Percentiles rank a stretch among this genome's conserved stretches.
These are phyloP conservation scores for Hystrix brachyura DNA, from an alignment of 2,113 vertebrate species.

Conservation along the genomic window DNA sequence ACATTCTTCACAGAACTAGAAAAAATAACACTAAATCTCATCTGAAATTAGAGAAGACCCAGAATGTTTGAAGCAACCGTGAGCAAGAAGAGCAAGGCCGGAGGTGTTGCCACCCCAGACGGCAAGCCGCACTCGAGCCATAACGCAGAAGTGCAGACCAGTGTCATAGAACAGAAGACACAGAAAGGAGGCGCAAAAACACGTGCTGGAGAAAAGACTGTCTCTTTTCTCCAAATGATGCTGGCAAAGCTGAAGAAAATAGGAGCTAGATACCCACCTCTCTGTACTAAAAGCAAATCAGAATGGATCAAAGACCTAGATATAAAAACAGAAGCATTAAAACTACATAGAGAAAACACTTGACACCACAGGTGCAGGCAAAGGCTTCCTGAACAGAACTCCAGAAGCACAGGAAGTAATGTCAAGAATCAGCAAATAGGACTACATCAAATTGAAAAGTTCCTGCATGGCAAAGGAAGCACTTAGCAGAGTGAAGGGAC, in stretches of 20 bases:
- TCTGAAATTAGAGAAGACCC: background rate
- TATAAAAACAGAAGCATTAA: background rate
- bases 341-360: background rate
- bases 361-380: background rate
- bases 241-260: background rate
- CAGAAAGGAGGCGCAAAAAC: background rate
- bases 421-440: background rate
- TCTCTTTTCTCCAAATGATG: background rate
- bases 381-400: background rate
- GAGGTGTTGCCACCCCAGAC: background rate
- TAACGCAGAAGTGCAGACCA: background rate
- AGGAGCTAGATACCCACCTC: background rate
- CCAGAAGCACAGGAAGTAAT: background rate
- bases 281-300: background rate
- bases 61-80: background rate
- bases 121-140: background rate
- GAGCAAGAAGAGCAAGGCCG: background rate
- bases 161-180: background rate
- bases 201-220: background rate
- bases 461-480: background rate
- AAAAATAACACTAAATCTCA: background rate
- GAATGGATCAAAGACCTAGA: background rate
- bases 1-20: background rate
- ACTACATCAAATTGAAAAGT: background rate
- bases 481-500: background rate